Evolutionary conservation across 2,888 invertebrate genomes (phyloP).

Genomic region (Eupithecia dodoneata): DNA sequence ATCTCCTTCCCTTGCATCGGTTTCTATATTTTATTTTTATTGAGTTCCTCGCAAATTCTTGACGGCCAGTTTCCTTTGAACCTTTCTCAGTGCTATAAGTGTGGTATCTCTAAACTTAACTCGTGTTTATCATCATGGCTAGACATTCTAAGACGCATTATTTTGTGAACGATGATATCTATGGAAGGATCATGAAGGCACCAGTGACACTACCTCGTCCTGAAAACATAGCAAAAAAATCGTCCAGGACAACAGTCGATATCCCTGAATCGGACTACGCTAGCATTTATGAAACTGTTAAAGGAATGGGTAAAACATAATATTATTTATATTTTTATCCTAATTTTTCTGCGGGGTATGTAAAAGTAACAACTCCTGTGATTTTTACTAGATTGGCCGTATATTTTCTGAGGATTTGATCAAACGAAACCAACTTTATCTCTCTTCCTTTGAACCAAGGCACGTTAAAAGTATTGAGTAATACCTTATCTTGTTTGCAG

Average conservation of each 20-base stretch:
- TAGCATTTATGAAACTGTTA: slow-evolving; percentile 28
- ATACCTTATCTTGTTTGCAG: slow-evolving; percentile 26
- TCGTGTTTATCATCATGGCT: slow-evolving; percentile 38
- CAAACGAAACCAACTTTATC: background rate
- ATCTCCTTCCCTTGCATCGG: slow-evolving; percentile 67
- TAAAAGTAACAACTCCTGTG: background rate
- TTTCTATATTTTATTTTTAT: slow-evolving; percentile 54
- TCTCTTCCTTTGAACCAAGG: background rate
- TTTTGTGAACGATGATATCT: slow-evolving; percentile 77
- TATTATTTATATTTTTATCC: background rate
- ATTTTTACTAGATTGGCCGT: background rate
- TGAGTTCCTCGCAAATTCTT: slow-evolving; percentile 59
- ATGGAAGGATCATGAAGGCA: slow-evolving; percentile 75
- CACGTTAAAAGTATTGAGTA: background rate
- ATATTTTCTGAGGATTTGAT: background rate
- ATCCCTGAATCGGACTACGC: slow-evolving; percentile 66
- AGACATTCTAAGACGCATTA: slow-evolving; percentile 72
- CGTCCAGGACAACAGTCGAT: slow-evolving; percentile 44
- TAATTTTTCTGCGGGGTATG: background rate
- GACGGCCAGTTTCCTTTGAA: slow-evolving; percentile 63
- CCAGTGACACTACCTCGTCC: slow-evolving; percentile 41
- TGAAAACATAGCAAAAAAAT: slow-evolving; percentile 6
- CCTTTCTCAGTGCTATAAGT: slow-evolving; percentile 50
- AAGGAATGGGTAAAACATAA: slow-evolving; percentile 27
- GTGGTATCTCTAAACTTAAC: slow-evolving; percentile 33